Base-by-base conservation (phyloP, 2,113 vertebrate genomes). In the Eurypyga helias region DNA sequence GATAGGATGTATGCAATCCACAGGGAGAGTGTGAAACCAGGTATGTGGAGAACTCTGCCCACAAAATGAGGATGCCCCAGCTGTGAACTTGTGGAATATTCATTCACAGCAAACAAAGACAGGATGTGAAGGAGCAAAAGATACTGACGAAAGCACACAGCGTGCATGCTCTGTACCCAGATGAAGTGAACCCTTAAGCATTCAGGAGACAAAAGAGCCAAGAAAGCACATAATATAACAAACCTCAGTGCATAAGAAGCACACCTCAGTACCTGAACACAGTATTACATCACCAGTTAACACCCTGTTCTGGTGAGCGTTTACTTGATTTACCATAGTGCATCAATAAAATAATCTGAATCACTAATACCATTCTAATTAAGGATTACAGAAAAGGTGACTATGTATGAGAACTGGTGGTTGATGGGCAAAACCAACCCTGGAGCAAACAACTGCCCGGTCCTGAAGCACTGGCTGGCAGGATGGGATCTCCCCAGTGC, bases 381-480 rank as follows among this genome's bases (percentile, higher is more conserved):
- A 67, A 73, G 61, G 31, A 45, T 31, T 41, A 43, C 52, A 57
- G 51, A 11, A 24, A 60, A 55, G 20, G 21, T 51, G 62, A 49
- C 4, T 12, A 3, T 15, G 13, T 46, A 82, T 31, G 29, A 45
- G 38, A 93, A 61, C 6, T 12, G 52, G 48, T 11, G 11, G 11
- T 4, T 31, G 65, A 79, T 1, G 15, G 33, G 20, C 67, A 72
- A 83, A 70, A 48, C 36, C 17, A n/a, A 4, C 29, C 24, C 43
- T 14, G 38, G 15, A 73, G 26, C 17, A 52, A 45, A 45, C 18
- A 17, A 19, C 46, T 7, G 28, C 6, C 31, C 1, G 1, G 10
- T 28, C 24, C 49, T 9, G 16, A 65, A 25, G 45, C 26, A 51
- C 20, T 5, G 0, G 4, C 28, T 1, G 2, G 8, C 1, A 4